Evolutionary conservation across 1,140 invertebrate species (phyloP), one percentile per base, ranked within the genome.

Genomic region (Hyposmocoma kahamanoa): DNA sequence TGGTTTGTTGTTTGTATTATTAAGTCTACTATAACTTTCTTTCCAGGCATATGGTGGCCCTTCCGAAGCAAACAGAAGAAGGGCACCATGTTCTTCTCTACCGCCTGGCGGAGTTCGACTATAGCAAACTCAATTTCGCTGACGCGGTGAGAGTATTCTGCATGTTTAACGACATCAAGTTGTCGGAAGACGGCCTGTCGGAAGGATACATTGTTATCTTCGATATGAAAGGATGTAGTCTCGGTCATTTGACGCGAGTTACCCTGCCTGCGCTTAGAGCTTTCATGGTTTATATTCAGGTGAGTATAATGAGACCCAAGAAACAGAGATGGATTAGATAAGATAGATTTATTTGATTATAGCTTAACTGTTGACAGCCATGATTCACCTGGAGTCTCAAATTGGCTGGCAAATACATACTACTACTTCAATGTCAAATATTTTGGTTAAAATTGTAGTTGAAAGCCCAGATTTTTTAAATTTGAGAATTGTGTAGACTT

Each of bases 231-330:
- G 90, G 90, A 5, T 87, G 89, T 47, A 82, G 81, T 8, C 69
- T 91, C 8, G 89, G 89, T 0, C 90, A 92, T 69, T 71, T 92
- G 17, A 89, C 90, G 0, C 74, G 89, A 54, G 88, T 90, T 0
- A 89, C 87, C 17, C 53, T 91, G 42, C 88, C 89, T 2, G 86
- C 88, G 1, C 60, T 92, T 2, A 80, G 88, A 56, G 87, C 87
- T 5, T 91, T 91, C 55, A 90, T 92, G 89, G 62, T 86, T 47
- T 92, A 92, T 57, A 91, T 92, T 52, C 90, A 91, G 88, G 90
- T 91, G 59, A 8, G 42, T 42, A n/a, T n/a, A n/a, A n/a, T n/a
- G n/a, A n/a, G n/a, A n/a, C n/a, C n/a, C n/a, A n/a, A n/a, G n/a
- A n/a, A n/a, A n/a, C n/a, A n/a, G n/a, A n/a, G n/a, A n/a, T n/a